Evolutionary conservation across 2,888 invertebrate genomes (phyloP), one percentile per base, ranked within the genome.

Genomic region (Drosophila aldrichi): DNA sequence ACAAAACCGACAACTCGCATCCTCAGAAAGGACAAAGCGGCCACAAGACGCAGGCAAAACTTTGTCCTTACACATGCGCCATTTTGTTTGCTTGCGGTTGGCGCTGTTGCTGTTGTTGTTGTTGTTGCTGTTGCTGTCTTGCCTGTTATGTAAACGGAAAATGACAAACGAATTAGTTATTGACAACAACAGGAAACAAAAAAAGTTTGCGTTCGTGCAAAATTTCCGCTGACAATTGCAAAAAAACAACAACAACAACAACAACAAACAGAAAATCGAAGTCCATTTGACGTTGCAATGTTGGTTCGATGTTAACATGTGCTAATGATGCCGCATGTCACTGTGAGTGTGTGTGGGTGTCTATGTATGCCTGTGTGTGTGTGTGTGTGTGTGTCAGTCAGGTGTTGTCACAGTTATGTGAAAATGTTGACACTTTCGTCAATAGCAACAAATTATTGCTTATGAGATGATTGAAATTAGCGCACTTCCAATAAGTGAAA

Each of bases 131-230:
- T 4, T 32, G 36, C 25, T 48, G 40, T 61, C 52, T 62, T 66
- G 65, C 46, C 58, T 52, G 86, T 77, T 88, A 81, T 85, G 84
- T 77, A 88, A 89, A 89, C 86, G 86, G 89, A 87, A 87, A 89
- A 89, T 87, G 89, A 88, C 89, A 87, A 87, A 88, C 86, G 86
- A 87, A 87, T 87, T 87, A 88, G 86, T 87, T 87, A 87, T 87
- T 87, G 86, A 87, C 86, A 87, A 85, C 79, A 87, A 87, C 89
- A 89, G 86, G 86, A 87, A 87, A 63, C 81, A 62, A 62, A 74
- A 85, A 85, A 79, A 86, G 74, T 82, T 88, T 74, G 52, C 73
- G 66, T 70, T 82, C 70, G 52, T 81, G 77, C 77, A 74, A 88
- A 89, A 85, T 89, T 89, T 87, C 89, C 89, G 85, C 71, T 76